Evolutionary conservation across 1,140 invertebrate genomes (phyloP), one percentile per base, ranked within the genome.

Genomic region (Tetragnatha versicolor): DNA sequence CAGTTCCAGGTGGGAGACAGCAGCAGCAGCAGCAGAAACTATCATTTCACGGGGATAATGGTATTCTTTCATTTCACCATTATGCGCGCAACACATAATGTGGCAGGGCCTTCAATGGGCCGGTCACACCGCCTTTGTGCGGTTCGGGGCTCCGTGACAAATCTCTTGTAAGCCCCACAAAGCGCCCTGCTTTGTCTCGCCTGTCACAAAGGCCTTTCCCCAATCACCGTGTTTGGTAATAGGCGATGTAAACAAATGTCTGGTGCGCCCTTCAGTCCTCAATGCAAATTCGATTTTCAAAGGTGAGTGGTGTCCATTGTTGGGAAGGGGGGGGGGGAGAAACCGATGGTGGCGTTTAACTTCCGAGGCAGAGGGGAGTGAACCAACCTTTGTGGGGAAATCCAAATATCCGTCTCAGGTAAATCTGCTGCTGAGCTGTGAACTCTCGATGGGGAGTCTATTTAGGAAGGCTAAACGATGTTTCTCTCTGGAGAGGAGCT

Each of bases 171-270:
- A n/a, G 20, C 60, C 47, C 31, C 45, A 77, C 73, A 77, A 77
- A 65, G 73, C 17, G 22, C 20, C 29, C 17, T 2, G 2, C 61
- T 35, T 77, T 77, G 73, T 77, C 47, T 66, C 39, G 27, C 9
- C 31, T 47, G 31, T 25, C 53, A 31, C 73, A 77, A 47, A 65
- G 35, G 35, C 22, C 51, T 35, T 39, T 42, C 27, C 60, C 60
- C 73, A 77, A 77, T 77, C 73, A 77, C 73, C 37, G 73, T 65
- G 73, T 77, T 77, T 55, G 73, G 73, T 77, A 66, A 77, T 77
- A 77, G 73, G 73, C 73, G 73, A 77, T 77, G 73, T 77, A 77
- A 77, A 77, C 73, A 77, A 77, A 77, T 77, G 73, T 77, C 73
- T 60, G 66, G 73, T 66, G 61, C n/a, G 39, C 20, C 31, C 49